Percentiles rank a stretch among this genome's conserved stretches.
Evolutionary conservation across 2,888 invertebrate species (phyloP).

Genomic region (Monoplex corrugatus): DNA sequence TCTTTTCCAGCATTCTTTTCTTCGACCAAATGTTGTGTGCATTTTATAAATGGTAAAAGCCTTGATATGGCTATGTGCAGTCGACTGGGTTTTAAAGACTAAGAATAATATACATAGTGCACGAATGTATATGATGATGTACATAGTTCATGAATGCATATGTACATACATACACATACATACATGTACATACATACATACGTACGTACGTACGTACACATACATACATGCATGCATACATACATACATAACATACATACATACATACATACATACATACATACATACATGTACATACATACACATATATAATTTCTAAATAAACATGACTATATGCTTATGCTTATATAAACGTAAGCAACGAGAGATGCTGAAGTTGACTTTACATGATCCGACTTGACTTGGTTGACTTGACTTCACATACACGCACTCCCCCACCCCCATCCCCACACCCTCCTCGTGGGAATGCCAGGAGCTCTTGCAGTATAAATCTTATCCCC

Average conservation of each 20-base stretch:
- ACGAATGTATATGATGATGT: neutral
- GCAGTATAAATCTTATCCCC: too few relatives aligned
- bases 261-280: neutral
- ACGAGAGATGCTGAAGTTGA: too few relatives aligned
- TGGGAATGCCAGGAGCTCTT: too few relatives aligned
- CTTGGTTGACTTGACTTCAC: neutral
- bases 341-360: conserved; percentile 2
- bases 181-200: neutral
- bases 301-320: neutral
- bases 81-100: neutral
- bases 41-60: neutral
- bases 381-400: too few relatives aligned
- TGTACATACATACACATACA: neutral
- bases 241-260: neutral
- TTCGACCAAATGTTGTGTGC: neutral
- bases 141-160: neutral
- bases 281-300: neutral
- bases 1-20: too few relatives aligned
- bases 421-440: neutral
- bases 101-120: neutral
- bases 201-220: neutral
- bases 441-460: neutral
- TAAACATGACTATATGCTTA: neutral
- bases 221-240: neutral
- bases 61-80: neutral